phyloP scores from a whole-genome alignment of 2,888 invertebrate genomes.

The Drosophila tanythrix region DNA sequence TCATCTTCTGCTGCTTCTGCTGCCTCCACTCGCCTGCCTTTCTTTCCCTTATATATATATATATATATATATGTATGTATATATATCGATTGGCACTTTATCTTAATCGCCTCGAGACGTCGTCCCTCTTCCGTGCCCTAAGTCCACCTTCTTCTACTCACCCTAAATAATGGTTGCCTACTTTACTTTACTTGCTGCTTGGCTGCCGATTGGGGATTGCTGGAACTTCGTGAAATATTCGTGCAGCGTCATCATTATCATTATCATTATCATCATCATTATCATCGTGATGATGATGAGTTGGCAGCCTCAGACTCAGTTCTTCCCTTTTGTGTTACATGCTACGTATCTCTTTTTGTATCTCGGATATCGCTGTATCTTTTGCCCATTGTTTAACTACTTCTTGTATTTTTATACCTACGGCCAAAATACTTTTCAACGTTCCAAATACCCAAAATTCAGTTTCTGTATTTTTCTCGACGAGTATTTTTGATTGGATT shows the following conservation, averaged over 20 bases:
- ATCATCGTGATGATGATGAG: conserved; percentile 47
- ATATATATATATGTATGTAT: not conserved
- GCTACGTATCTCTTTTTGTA: conserved; percentile 66
- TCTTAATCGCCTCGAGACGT: conserved; percentile 78
- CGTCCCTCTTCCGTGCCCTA: conserved; percentile 52
- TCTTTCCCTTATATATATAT: conserved; percentile 73
- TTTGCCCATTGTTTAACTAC: conserved; percentile 43
- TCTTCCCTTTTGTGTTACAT: conserved; percentile 48
- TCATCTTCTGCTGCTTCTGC: conserved; percentile 14
- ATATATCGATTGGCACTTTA: conserved; percentile 80
- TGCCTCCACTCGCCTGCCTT: conserved; percentile 41
- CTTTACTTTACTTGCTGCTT: conserved; percentile 12
- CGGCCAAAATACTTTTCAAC: conserved; percentile 17
- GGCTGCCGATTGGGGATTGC: conserved; percentile 39
- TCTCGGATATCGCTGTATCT: conserved; percentile 56
- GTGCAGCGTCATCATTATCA: conserved; percentile 71
- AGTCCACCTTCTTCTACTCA: conserved; percentile 50
- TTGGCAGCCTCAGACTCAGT: conserved; percentile 31
- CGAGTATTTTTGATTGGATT: conserved; percentile 61
- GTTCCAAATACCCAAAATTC: conserved; percentile 39
- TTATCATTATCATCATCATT: conserved; percentile 63
- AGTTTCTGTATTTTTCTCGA: conserved; percentile 27
- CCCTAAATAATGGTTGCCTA: conserved; percentile 68
- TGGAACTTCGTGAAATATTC: conserved; percentile 66
- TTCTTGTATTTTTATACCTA: conserved; percentile 31